phyloP scores from a whole-genome alignment of 2,888 invertebrate genomes.

The Dysmachus trigonus region DNA sequence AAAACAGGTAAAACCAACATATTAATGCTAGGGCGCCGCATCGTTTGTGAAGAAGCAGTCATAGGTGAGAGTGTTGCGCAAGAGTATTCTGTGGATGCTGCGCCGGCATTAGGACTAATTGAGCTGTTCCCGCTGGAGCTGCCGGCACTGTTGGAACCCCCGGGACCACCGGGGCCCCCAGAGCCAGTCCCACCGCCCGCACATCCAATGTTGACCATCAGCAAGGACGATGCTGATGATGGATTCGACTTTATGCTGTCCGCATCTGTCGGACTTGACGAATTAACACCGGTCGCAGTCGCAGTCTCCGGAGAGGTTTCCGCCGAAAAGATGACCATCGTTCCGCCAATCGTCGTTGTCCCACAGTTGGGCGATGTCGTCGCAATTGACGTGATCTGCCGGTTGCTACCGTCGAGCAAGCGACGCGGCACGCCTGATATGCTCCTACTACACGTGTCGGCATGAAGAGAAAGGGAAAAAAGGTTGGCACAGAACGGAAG shows the following conservation, averaged over 20 bases:
- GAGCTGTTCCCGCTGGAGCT: conserved; percentile 36
- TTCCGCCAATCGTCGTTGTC: conserved; percentile 47
- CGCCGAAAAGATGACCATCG: conserved; percentile 31
- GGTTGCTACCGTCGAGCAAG: conserved; percentile 61
- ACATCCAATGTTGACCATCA: conserved; percentile 53
- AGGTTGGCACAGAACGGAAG: conserved; percentile 37
- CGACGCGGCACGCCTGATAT: conserved; percentile 64
- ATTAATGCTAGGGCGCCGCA: conserved; percentile 64
- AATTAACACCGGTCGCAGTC: conserved; percentile 47
- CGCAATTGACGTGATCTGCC: conserved; percentile 57
- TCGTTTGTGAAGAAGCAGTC: conserved; percentile 61
- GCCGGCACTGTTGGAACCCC: conserved; percentile 24
- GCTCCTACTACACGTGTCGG: conserved; percentile 56
- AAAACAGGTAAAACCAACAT: conserved; percentile 59
- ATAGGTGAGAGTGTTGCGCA: conserved; percentile 61
- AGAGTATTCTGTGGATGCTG: conserved; percentile 46
- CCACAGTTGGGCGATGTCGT: conserved; percentile 53
- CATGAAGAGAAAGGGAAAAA: conserved; percentile 38
- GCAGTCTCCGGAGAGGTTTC: conserved; percentile 39
- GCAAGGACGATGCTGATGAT: conserved; percentile 57
- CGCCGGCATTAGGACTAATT: conserved; percentile 48
- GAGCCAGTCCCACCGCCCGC: conserved; percentile 15
- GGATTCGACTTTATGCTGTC: conserved; percentile 63
- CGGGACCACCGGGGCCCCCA: not conserved
- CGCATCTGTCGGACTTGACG: conserved; percentile 61